phyloP scores from a whole-genome alignment of 2,113 vertebrate species.

The Lichenostomus cassidix region DNA sequence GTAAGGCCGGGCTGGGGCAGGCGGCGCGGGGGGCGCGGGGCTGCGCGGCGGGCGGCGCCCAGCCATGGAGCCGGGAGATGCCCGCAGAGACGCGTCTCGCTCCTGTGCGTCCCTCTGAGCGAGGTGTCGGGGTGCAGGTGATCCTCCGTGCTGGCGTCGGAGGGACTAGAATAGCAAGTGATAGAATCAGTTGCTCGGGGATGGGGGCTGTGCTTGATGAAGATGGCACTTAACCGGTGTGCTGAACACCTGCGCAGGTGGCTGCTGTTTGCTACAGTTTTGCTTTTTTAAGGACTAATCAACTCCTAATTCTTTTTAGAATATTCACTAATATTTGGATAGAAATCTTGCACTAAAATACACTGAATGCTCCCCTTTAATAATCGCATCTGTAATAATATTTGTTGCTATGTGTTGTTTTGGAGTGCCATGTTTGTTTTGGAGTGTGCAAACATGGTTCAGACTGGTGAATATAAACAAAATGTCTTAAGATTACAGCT shows the following conservation, averaged over 20 bases:
- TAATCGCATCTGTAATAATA: neutral
- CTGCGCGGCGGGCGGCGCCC: neutral
- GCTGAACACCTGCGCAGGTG: neutral
- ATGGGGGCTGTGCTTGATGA: neutral
- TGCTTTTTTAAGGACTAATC: neutral
- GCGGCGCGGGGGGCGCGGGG: neutral
- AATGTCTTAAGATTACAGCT: neutral
- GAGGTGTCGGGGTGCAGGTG: neutral
- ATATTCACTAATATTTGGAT: neutral
- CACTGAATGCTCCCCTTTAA: accelerated
- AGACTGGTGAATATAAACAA: neutral
- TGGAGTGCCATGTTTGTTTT: neutral
- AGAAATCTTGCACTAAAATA: neutral
- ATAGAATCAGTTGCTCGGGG: accelerated
- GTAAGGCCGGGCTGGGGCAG: slow-evolving; percentile 59
- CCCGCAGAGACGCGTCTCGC: neutral
- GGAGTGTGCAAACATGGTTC: neutral
- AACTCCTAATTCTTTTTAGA: neutral
- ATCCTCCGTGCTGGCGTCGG: accelerated
- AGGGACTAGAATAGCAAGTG: neutral
- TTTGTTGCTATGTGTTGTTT: neutral
- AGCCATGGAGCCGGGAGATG: neutral
- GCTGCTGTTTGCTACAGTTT: neutral
- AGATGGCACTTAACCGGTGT: neutral
- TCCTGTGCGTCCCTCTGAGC: neutral